Evolutionary conservation across 2,888 invertebrate genomes (phyloP).

Genomic region (Orchestes rusci): DNA sequence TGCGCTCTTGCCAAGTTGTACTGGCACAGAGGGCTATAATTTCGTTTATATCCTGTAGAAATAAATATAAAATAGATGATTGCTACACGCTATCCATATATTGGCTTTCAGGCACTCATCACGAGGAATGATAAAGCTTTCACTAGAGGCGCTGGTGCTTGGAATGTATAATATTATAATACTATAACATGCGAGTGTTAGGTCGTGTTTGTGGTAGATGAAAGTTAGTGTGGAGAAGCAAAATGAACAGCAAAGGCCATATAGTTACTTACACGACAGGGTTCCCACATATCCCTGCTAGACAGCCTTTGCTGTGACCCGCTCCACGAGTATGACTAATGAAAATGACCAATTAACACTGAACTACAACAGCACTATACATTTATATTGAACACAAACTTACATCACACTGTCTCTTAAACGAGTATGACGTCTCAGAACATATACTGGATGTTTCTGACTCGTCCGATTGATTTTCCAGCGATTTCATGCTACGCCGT

Average conservation of each 20-base stretch:
- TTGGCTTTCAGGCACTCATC: too few species aligned
- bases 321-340: conserved; percentile 75
- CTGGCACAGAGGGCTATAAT: conserved; percentile 84
- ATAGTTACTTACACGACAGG: conserved; percentile 42
- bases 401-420: conserved; percentile 71
- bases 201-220: too few species aligned
- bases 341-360: conserved; percentile 13
- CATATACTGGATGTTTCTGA: conserved; percentile 95
- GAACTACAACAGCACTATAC: not conserved
- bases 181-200: too few species aligned
- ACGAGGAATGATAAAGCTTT: too few species aligned
- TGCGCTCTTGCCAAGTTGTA: conserved; percentile 90
- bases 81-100: too few species aligned
- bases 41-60: conserved; percentile 66
- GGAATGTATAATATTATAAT: too few species aligned
- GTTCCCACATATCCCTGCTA: conserved; percentile 55
- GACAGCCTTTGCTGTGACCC: conserved; percentile 73
- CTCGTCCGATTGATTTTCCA: conserved; percentile 75
- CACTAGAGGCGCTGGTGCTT: too few species aligned
- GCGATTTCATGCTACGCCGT: conserved; percentile 38
- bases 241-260: too few species aligned
- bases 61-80: too few species aligned
- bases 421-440: conserved; percentile 82
- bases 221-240: too few species aligned
- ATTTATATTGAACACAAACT: conserved; percentile 43